phyloP scores from a whole-genome alignment of 2,888 invertebrate genomes.

The Meloe dianella region DNA sequence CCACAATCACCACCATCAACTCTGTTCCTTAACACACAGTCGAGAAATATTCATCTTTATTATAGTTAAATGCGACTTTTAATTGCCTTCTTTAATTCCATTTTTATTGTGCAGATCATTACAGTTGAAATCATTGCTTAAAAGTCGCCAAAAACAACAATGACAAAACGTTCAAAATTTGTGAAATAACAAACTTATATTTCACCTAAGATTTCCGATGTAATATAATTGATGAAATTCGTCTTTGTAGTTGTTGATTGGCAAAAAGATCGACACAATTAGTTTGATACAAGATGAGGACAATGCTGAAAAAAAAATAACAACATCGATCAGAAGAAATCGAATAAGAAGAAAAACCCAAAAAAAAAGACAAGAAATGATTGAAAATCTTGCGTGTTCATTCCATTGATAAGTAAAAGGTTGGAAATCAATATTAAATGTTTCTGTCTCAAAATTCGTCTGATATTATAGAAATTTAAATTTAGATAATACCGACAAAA shows the following conservation, averaged over 20 bases:
- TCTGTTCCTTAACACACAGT: neutral
- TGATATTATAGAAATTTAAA: neutral
- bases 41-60: constrained; percentile 53
- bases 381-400: neutral
- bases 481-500: neutral
- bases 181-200: neutral
- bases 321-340: neutral
- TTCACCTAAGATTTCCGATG: neutral
- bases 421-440: constrained; percentile 3
- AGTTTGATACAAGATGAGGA: neutral
- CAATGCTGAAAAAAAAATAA: neutral
- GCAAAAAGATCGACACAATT: neutral
- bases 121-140: constrained; percentile 24
- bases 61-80: constrained; percentile 50
- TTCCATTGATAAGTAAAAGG: neutral
- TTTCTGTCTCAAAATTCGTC: neutral
- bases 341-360: neutral
- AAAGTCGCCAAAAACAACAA: neutral
- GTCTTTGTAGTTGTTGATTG: neutral
- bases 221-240: neutral
- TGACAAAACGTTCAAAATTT: neutral
- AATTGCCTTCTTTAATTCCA: constrained; percentile 52
- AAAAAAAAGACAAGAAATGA: too few species aligned
- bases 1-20: neutral
- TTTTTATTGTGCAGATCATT: constrained; percentile 46